These are phyloP conservation scores for Drosophila tsacasi DNA, from an alignment of 1,140 invertebrate genomes.

Conservation along the genomic window DNA sequence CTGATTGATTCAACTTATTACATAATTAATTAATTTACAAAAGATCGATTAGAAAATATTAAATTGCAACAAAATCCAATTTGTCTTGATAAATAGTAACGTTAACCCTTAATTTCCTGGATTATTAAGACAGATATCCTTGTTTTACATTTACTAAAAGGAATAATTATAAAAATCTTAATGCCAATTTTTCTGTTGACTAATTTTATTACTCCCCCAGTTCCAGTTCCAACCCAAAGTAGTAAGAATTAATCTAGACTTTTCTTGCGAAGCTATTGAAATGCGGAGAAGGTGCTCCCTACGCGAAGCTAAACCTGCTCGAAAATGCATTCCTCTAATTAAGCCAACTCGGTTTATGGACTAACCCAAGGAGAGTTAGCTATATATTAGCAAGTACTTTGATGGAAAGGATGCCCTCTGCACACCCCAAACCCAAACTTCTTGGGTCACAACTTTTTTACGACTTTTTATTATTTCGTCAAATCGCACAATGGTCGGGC, in stretches of 20 bases:
- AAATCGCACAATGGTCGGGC: constrained; percentile 63
- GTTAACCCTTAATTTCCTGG: not conserved
- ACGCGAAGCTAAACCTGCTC: constrained; percentile 1
- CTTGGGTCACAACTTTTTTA: constrained; percentile 66
- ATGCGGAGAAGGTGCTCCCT: not conserved
- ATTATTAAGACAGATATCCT: not conserved
- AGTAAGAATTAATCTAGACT: not conserved
- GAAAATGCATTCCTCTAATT: constrained; percentile 50
- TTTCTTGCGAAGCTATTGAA: not conserved
- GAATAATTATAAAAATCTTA: constrained; percentile 9
- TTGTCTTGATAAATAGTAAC: not conserved
- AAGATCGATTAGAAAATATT: too few relatives aligned
- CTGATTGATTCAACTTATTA: too few relatives aligned
- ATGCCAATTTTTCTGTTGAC: not conserved
- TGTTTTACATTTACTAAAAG: not conserved
- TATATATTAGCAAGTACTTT: constrained; percentile 49
- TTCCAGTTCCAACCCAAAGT: not conserved
- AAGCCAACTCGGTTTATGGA: constrained; percentile 42
- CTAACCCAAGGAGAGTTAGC: constrained; percentile 32
- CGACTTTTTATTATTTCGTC: constrained; percentile 82
- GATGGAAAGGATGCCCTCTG: constrained; percentile 7
- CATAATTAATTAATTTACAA: too few relatives aligned
- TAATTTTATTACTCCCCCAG: constrained; percentile 2
- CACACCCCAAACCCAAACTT: not conserved
- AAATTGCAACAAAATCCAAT: too few relatives aligned